Base-by-base conservation (phyloP, 2,888 invertebrate genomes). In the Globia sparganii region DNA sequence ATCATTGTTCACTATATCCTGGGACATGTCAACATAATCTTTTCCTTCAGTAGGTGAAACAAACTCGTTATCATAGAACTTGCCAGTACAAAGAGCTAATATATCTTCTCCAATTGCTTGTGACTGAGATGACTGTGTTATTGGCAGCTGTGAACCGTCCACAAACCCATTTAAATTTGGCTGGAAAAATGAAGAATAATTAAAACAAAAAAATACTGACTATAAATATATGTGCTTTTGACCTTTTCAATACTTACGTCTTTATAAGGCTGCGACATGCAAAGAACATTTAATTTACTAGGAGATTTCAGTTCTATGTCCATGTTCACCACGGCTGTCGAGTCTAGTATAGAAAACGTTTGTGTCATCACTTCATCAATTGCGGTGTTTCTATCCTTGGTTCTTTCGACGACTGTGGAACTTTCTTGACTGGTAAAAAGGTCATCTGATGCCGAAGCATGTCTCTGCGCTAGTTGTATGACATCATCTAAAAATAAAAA, bases 21-120 rank as follows among this genome's bases (percentile, higher is more conserved):
- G 86, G 2, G 91, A 83, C 6, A 81, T 40, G 34, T 77, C 81
- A 21, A 81, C 68, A 68, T 87, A 82, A 64, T 83, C 77, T 49
- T 89, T 86, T 9, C 83, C 85, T 21, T 86, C 79, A 18, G 76
- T 73, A 83, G 87, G 93, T 58, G 95, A 92, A 62, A 96, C 87
- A 82, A 96, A 95, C 78, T 93, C 91, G 70, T 95, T 95, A 40
- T 96, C 95, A 87, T 96, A 97, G 89, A 97, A 97, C 78, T 97
- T 95, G 1, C 97, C 97, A 9, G 97, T 97, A 86, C 97, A 97
- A 25, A 97, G 89, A 9, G 94, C 97, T 65, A 97, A 87, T 9
- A 97, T 89, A 86, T 97, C 97, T 78, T 96, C 97, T 59, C 97
- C 97, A 68, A 97, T 91, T 70, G 93, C 90, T 86, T 92, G 93